Percentiles rank a stretch among this genome's conserved stretches.
These are phyloP conservation scores for Exocentrus adspersus DNA, from an alignment of 2,888 invertebrate species.

Conservation along the genomic window DNA sequence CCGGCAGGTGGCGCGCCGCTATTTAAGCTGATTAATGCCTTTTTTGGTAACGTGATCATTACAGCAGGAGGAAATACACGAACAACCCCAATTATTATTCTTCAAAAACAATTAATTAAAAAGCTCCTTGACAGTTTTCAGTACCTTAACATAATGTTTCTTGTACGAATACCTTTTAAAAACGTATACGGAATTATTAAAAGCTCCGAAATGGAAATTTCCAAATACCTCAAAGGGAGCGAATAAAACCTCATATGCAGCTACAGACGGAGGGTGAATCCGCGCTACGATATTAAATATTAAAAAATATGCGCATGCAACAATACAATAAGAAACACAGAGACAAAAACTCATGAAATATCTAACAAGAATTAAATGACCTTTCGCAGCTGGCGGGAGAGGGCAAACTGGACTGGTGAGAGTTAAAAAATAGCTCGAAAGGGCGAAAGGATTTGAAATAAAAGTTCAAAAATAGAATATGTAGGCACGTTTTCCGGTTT, in stretches of 20 bases:
- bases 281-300: constrained; percentile 6
- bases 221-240: background rate
- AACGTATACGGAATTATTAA: background rate
- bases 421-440: no score
- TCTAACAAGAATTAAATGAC: constrained; percentile 20
- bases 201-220: background rate
- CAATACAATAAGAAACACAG: constrained; percentile 9
- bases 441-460: no score
- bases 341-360: constrained; percentile 16
- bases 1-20: constrained; percentile 38
- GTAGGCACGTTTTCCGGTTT: no score
- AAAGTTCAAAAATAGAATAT: no score
- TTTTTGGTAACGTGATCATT: constrained; percentile 22
- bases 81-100: no score
- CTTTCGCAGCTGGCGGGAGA: background rate
- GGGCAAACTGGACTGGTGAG: background rate
- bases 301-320: constrained; percentile 12
- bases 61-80: no score
- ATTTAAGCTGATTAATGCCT: constrained; percentile 36
- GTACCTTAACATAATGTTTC: no score
- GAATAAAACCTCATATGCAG: background rate
- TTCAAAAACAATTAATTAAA: no score
- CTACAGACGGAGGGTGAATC: background rate
- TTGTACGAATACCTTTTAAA: background rate
- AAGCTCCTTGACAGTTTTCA: no score